A percentile compares a stretch with the other conserved stretches of the same genome.
Conservation (phyloP, 2,888 invertebrate species). For the Phyllotreta striolata region DNA sequence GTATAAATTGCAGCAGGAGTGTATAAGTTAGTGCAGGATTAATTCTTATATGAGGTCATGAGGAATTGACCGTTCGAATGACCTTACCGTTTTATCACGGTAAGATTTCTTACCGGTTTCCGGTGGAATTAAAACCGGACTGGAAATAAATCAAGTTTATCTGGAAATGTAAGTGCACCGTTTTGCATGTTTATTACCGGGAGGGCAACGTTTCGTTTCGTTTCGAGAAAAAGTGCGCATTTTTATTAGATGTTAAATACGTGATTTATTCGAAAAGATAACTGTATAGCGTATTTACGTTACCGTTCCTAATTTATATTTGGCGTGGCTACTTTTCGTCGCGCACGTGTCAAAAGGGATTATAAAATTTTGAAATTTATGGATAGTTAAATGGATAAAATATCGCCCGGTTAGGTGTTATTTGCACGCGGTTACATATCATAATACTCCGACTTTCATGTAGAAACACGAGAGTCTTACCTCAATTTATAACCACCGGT, state of each 20-base stretch:
- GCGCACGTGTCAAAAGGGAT: constrained; percentile 26
- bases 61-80: constrained; percentile 10
- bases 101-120: constrained; percentile 29
- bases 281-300: constrained; percentile 14
- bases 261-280: constrained; percentile 27
- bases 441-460: too few species aligned
- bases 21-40: too few species aligned
- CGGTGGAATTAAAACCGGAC: constrained; percentile 37
- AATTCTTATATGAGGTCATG: too few species aligned
- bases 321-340: constrained; percentile 11
- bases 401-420: background rate
- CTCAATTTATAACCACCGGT: too few species aligned
- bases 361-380: constrained; percentile 23
- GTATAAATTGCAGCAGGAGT: too few species aligned
- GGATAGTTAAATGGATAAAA: background rate
- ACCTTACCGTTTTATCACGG: constrained; percentile 19
- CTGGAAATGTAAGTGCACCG: constrained; percentile 43
- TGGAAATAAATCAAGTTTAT: constrained; percentile 47
- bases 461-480: too few species aligned
- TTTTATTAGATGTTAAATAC: constrained; percentile 31
- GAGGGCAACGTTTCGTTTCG: constrained; percentile 19
- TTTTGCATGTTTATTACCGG: constrained; percentile 39
- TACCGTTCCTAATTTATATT: constrained; percentile 24
- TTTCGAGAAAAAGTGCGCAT: constrained; percentile 29
- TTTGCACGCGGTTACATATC: too few species aligned